Evolutionary conservation across 2,113 vertebrate species (phyloP), one percentile per base, ranked within the genome.

Genomic region (Crypturellus undulatus): DNA sequence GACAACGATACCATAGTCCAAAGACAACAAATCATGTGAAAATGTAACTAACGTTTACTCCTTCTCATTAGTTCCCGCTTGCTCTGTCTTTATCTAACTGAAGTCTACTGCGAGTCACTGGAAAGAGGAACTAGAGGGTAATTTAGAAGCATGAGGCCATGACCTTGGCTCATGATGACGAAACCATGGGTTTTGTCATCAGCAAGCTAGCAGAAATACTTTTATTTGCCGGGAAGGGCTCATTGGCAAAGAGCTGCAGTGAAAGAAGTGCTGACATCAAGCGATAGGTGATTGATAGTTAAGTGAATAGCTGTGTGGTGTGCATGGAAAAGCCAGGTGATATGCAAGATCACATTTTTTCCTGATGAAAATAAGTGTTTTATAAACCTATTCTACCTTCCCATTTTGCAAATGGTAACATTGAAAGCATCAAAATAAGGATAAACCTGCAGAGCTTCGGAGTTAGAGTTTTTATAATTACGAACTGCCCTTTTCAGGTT

Each of bases 281-380:
- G 36, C 16, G 13, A 38, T 0, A 8, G 9, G 32, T 69, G 40
- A 47, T 20, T 22, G 72, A 42, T 0, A 1, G 12, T 16, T 30
- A 59, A 22, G 26, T 90, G 49, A 38, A 26, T 38, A 22, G 36
- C 3, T 7, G 12, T 73, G 32, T 10, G 65, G 4, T 3, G 21
- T 47, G 36, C 17, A 14, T 68, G 62, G 34, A 90, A 75, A 84
- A 81, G 14, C 1, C 4, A 81, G 60, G 19, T 10, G 7, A 76
- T 47, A 17, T 2, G 1, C 1, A 73, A 34, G 6, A 64, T 86
- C n/a, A 54, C 16, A 24, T 49, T 12, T 63, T 17, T 78, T 18
- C 38, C 72, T 64, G 12, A 1, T 68, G 58, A 22, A 54, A 36
- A 71, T 6, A 3, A 63, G 3, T 15, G 32, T 78, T 84, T 73